Evolutionary conservation across 1,140 invertebrate species (phyloP).

Genomic region (Penaeus vannamei): DNA sequence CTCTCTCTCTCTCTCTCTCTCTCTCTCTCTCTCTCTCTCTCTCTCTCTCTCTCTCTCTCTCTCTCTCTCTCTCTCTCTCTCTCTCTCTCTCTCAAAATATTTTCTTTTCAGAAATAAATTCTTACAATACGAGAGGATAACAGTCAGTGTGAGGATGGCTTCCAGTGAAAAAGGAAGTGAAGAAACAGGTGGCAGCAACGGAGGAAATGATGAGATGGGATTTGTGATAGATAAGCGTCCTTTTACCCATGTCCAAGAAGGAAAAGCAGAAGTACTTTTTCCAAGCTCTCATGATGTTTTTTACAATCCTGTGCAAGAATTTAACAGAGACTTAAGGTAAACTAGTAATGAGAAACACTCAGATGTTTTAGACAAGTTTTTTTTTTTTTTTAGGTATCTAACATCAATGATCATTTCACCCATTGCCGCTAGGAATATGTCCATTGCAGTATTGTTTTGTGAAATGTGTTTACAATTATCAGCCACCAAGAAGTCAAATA

Average conservation of each 20-base stretch:
- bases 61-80: too few relatives aligned
- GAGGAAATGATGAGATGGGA: background rate
- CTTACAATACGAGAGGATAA: background rate
- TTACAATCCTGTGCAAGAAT: slow-evolving; percentile 98
- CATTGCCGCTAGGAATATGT: too few relatives aligned
- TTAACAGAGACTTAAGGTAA: slow-evolving; percentile 94
- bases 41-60: too few relatives aligned
- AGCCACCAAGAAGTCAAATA: too few relatives aligned
- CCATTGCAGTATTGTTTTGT: too few relatives aligned
- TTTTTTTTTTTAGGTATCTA: background rate
- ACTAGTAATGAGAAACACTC: slow-evolving; percentile 63
- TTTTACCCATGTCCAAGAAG: slow-evolving; percentile 76
- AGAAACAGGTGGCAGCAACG: background rate
- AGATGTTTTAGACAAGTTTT: slow-evolving; percentile 69
- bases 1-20: too few relatives aligned
- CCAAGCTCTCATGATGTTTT: slow-evolving; percentile 83
- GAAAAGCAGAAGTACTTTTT: slow-evolving; percentile 81
- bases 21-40: too few relatives aligned
- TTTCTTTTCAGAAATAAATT: background rate
- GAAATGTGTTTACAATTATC: too few relatives aligned
- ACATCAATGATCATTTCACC: background rate
- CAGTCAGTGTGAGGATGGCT: slow-evolving; percentile 1
- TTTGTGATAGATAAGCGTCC: slow-evolving; percentile 55
- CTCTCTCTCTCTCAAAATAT: too few relatives aligned
- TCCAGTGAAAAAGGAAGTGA: background rate